A percentile compares a stretch with the other conserved stretches of the same genome.
These are phyloP conservation scores for Aricia agestis DNA, from an alignment of 1,140 invertebrate genomes.

Conservation along the genomic window DNA sequence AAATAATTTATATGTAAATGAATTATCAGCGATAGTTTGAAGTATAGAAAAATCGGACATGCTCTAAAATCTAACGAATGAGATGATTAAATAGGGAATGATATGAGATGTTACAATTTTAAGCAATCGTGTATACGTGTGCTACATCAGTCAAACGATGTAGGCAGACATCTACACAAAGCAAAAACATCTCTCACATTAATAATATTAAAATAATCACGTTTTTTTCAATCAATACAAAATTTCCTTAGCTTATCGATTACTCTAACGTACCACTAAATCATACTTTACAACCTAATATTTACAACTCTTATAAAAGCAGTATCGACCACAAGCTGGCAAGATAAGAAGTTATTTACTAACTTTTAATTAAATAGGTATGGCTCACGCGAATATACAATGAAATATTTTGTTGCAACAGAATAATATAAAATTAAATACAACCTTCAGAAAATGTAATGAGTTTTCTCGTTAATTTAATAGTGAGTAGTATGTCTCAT, in stretches of 20 bases:
- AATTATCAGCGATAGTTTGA: constrained; percentile 20
- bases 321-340: constrained; percentile 71
- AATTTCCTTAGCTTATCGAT: constrained; percentile 18
- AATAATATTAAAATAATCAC: constrained; percentile 17
- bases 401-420: not conserved
- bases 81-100: constrained; percentile 8
- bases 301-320: constrained; percentile 66
- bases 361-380: constrained; percentile 71
- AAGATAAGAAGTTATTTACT: constrained; percentile 64
- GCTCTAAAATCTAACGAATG: constrained; percentile 7
- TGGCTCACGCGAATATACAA: constrained; percentile 48
- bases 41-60: constrained; percentile 15
- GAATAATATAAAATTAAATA: not conserved
- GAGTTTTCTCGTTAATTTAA: not conserved
- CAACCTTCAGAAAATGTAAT: not conserved
- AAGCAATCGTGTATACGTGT: constrained; percentile 64
- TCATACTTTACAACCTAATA: constrained; percentile 46
- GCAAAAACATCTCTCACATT: constrained; percentile 28
- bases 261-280: constrained; percentile 27
- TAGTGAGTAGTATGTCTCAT: not conserved
- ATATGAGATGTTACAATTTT: constrained; percentile 12
- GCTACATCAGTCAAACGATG: constrained; percentile 63
- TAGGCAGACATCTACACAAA: constrained; percentile 64
- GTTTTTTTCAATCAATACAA: constrained; percentile 5
- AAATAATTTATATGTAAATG: constrained; percentile 20